Evolutionary conservation across 2,113 vertebrate species (phyloP).

Genomic region (Hydrochoerus hydrochaeris): DNA sequence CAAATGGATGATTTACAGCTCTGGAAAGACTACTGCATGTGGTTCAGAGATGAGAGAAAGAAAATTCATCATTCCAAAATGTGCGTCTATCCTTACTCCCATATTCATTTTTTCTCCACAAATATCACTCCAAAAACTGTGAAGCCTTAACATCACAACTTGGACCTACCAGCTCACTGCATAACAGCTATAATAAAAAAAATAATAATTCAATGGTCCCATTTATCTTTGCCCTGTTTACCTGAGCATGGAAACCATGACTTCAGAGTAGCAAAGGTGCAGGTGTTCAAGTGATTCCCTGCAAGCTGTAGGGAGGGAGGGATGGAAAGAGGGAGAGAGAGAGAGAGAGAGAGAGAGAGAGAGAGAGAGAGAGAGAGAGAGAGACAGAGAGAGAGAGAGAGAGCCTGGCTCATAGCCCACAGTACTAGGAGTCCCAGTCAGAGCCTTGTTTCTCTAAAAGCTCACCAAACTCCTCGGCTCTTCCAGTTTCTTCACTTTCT

Average conservation of each 20-base stretch:
- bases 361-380: no score
- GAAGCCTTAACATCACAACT: constrained; percentile 31
- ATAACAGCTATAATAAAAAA: constrained; percentile 64
- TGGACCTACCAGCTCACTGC: constrained; percentile 69
- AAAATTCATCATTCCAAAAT: constrained; percentile 49
- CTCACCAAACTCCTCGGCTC: not conserved
- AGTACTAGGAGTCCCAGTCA: no score
- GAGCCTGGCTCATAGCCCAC: no score
- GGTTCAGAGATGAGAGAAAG: constrained; percentile 73
- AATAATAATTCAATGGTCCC: constrained; percentile 66
- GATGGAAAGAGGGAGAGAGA: no score
- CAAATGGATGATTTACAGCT: constrained; percentile 79
- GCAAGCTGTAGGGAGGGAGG: no score
- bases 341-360: no score
- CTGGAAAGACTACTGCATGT: constrained; percentile 74
- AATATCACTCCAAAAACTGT: constrained; percentile 68
- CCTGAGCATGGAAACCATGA: not conserved
- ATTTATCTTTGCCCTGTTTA: no score
- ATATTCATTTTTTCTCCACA: not conserved
- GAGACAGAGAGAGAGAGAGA: no score
- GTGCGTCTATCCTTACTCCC: constrained; percentile 1
- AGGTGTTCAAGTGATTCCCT: not conserved
- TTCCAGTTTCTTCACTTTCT: not conserved
- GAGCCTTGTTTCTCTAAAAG: not conserved
- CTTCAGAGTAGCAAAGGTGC: not conserved